Evolutionary conservation across 1,140 invertebrate species (phyloP).

Genomic region (Euwallacea similis): DNA sequence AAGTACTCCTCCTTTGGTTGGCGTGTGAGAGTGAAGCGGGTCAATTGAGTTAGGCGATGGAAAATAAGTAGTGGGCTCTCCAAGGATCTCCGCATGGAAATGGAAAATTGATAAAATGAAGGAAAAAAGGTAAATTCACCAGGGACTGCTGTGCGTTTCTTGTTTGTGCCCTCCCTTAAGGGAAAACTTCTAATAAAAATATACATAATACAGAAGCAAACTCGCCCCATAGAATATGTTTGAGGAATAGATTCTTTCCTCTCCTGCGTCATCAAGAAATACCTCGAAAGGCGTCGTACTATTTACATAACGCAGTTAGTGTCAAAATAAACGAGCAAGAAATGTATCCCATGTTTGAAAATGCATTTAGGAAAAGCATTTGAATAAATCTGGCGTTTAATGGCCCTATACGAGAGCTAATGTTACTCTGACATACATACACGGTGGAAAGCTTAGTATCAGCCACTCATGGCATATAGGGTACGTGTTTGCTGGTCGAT

Average conservation of each 20-base stretch:
- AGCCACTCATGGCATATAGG: too few relatives aligned
- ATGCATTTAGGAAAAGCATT: conserved; percentile 29
- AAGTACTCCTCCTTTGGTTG: background rate
- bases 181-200: conserved; percentile 33
- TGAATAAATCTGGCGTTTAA: conserved; percentile 35
- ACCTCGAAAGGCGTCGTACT: background rate
- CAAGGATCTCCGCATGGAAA: conserved; percentile 22
- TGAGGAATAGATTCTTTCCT: conserved; percentile 7
- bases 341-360: conserved; percentile 29
- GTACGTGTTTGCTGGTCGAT: too few relatives aligned
- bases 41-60: conserved; percentile 25
- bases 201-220: conserved; percentile 31
- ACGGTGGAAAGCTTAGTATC: too few relatives aligned
- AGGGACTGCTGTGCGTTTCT: conserved; percentile 21
- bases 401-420: conserved; percentile 28
- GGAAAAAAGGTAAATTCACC: conserved; percentile 26
- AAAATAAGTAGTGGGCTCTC: conserved; percentile 28
- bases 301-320: conserved; percentile 35
- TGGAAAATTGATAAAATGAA: conserved; percentile 32
- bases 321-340: conserved; percentile 33
- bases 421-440: conserved; percentile 4
- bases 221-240: conserved; percentile 12
- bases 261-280: conserved; percentile 1
- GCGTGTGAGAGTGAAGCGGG: conserved; percentile 7
- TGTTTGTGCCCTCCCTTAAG: conserved; percentile 12